Conservation (phyloP, 2,888 invertebrate genomes). For the Cerastoderma edule region DNA sequence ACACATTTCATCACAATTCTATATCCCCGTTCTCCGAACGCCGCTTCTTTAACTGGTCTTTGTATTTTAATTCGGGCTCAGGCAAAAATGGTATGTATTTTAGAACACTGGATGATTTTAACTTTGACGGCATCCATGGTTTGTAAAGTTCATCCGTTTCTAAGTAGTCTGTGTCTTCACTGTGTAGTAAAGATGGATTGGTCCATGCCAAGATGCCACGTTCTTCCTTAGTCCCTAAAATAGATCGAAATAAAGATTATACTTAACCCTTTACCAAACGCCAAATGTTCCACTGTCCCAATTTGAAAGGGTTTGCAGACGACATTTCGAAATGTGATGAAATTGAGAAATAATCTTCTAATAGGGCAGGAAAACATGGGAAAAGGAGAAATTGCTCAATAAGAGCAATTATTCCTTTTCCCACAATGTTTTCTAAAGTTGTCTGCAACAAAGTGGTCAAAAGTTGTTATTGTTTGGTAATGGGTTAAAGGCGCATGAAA, state of each 20-base stretch:
- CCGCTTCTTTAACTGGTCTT: background rate
- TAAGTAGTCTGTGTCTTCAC: constrained; percentile 29
- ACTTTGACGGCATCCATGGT: constrained; percentile 51
- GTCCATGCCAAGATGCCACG: constrained; percentile 66
- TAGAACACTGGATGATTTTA: constrained; percentile 50
- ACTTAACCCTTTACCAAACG: too few species aligned
- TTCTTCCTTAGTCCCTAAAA: constrained; percentile 67
- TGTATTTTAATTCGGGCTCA: constrained; percentile 37
- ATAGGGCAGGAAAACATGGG: too few species aligned
- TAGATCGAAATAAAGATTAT: constrained; percentile 10
- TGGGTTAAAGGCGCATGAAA: too few species aligned
- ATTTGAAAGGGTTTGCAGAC: too few species aligned
- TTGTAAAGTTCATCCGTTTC: constrained; percentile 41
- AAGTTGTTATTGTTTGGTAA: too few species aligned
- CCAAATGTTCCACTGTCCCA: too few species aligned
- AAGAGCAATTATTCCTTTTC: background rate
- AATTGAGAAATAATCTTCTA: too few species aligned
- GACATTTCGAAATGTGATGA: too few species aligned
- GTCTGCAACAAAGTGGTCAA: too few species aligned
- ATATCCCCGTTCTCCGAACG: constrained; percentile 24
- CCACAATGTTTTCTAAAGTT: constrained; percentile 1
- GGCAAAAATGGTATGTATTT: constrained; percentile 60
- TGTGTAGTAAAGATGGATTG: background rate
- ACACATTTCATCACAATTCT: constrained; percentile 32
- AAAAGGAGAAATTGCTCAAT: too few species aligned